Evolutionary conservation across 2,888 invertebrate species (phyloP).

Genomic region (Orthosia incerta): DNA sequence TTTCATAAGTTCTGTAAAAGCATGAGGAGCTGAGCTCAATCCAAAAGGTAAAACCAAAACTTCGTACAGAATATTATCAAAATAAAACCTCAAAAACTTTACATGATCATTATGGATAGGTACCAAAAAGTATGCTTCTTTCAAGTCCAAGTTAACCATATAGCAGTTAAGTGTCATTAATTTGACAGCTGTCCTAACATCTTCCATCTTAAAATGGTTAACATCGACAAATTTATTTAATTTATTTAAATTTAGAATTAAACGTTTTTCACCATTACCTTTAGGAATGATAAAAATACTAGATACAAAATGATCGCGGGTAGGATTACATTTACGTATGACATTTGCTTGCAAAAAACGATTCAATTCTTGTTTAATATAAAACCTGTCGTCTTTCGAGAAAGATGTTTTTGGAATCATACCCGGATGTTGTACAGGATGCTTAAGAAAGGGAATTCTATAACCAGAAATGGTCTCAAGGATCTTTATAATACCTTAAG

Average conservation of each 20-base stretch:
- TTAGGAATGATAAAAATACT: too few relatives aligned
- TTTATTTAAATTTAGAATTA: too few relatives aligned
- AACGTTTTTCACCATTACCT: too few relatives aligned
- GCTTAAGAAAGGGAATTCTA: conserved; percentile 1
- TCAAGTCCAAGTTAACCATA: too few relatives aligned
- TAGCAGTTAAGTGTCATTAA: too few relatives aligned
- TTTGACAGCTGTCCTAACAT: too few relatives aligned
- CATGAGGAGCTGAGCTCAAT: conserved; percentile 1
- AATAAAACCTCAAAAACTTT: conserved; percentile 5
- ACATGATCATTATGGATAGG: conserved; percentile 2
- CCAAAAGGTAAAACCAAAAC: neutral
- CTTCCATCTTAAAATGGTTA: too few relatives aligned
- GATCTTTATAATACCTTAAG: neutral
- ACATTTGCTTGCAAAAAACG: conserved; percentile 3
- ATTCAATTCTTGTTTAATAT: conserved; percentile 1
- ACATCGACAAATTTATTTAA: too few relatives aligned
- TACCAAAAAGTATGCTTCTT: neutral
- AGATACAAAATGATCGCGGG: neutral
- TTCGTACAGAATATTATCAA: neutral
- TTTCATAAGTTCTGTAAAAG: conserved; percentile 1
- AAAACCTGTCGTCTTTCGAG: neutral
- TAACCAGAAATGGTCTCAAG: conserved; percentile 5
- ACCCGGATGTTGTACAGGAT: neutral
- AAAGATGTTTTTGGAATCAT: conserved; percentile 5
- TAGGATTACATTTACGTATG: conserved; percentile 4